phyloP scores from a whole-genome alignment of 1,140 invertebrate species.

The Agrilus planipennis region DNA sequence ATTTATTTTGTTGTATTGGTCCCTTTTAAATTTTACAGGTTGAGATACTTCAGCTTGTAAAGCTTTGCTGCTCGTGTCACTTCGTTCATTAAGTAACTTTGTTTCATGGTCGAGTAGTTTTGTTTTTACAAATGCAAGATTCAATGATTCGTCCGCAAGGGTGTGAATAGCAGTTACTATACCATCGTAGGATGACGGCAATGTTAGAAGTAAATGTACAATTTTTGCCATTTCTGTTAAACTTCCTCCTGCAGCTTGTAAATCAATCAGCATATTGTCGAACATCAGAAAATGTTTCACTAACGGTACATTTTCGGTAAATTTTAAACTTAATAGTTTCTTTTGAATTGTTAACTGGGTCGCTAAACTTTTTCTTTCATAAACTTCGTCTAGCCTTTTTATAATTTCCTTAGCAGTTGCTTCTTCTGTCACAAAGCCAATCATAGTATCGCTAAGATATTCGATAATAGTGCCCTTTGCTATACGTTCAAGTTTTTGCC shows the following conservation, averaged over 20 bases:
- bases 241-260: conserved; percentile 28
- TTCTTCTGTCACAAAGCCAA: conserved; percentile 24
- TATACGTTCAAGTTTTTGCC: not conserved
- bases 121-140: conserved; percentile 31
- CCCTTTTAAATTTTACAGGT: too few relatives aligned
- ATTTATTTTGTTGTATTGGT: too few relatives aligned
- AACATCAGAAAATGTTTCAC: conserved; percentile 22
- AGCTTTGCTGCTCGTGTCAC: too few relatives aligned
- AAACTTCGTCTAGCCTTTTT: conserved; percentile 27
- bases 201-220: conserved; percentile 24
- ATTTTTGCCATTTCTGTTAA: conserved; percentile 27
- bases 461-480: conserved; percentile 27
- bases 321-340: conserved; percentile 27
- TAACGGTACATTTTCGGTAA: conserved; percentile 23
- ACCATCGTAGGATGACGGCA: conserved; percentile 26
- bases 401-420: conserved; percentile 26
- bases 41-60: too few relatives aligned
- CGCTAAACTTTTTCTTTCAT: conserved; percentile 31
- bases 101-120: conserved; percentile 33
- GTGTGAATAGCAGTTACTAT: conserved; percentile 35
- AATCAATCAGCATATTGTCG: conserved; percentile 27
- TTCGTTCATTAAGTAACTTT: too few relatives aligned
- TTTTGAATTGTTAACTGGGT: conserved; percentile 30
- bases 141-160: conserved; percentile 27
- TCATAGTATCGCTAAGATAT: conserved; percentile 28